Evolutionary conservation across 1,140 invertebrate species (phyloP).

Genomic region (Ditylenchus dipsaci): DNA sequence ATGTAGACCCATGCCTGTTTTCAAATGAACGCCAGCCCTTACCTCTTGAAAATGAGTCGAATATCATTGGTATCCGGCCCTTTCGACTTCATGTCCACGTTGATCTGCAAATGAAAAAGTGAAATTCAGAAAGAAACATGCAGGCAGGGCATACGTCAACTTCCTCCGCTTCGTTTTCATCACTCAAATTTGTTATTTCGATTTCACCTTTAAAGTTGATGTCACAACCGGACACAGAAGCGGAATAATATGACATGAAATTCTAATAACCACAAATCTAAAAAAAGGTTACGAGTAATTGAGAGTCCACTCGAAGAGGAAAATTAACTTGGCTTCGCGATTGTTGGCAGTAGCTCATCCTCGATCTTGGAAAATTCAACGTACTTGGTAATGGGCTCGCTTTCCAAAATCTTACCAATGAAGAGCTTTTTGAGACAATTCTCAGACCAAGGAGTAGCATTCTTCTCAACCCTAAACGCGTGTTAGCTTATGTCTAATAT

Average conservation of each 20-base stretch:
- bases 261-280: slow-evolving; percentile 74
- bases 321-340: slow-evolving; percentile 96
- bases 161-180: slow-evolving; percentile 90
- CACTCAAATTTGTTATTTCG: slow-evolving; percentile 88
- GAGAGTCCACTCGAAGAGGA: slow-evolving; percentile 96
- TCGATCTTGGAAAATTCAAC: slow-evolving; percentile 79
- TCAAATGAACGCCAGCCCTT: slow-evolving; percentile 72
- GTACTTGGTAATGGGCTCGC: slow-evolving; percentile 60
- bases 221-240: slow-evolving; percentile 60
- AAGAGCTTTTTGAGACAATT: slow-evolving; percentile 84
- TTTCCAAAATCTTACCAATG: slow-evolving; percentile 63
- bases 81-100: slow-evolving; percentile 72
- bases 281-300: too few relatives aligned
- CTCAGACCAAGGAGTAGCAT: slow-evolving; percentile 91
- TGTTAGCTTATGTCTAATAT: too few relatives aligned
- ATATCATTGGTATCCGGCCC: slow-evolving; percentile 72
- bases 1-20: slow-evolving; percentile 78
- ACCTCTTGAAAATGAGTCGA: slow-evolving; percentile 80
- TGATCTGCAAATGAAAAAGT: slow-evolving; percentile 66
- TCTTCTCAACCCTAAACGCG: slow-evolving; percentile 88
- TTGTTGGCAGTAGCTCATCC: slow-evolving; percentile 95
- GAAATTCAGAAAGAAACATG: slow-evolving; percentile 12
- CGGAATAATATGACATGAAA: too few relatives aligned
- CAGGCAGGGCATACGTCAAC: slow-evolving; percentile 70
- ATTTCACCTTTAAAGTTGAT: slow-evolving; percentile 66